Evolutionary conservation across 2,888 invertebrate species (phyloP).

Genomic region (Latrodectus hesperus): DNA sequence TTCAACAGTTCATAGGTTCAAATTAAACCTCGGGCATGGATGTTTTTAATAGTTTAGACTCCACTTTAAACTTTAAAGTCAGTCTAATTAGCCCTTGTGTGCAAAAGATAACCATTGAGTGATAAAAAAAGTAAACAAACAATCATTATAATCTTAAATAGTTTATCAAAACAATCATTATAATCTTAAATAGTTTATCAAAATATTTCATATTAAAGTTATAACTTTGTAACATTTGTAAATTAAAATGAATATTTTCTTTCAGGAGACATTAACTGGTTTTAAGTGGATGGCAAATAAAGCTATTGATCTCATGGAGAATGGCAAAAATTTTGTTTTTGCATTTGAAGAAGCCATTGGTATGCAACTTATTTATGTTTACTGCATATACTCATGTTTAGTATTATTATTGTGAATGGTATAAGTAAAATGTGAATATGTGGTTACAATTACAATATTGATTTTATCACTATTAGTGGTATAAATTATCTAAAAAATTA

Average conservation of each 20-base stretch:
- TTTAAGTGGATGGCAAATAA: conserved; percentile 99
- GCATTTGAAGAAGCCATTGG: conserved; percentile 99
- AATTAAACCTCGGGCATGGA: not conserved
- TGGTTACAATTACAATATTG: not conserved
- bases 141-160: no score
- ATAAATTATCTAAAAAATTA: not conserved
- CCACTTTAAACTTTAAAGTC: not conserved
- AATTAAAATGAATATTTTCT: not conserved
- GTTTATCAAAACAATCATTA: no score
- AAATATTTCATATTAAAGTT: no score
- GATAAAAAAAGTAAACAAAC: no score
- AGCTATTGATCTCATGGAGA: conserved; percentile 82
- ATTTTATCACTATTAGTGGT: not conserved
- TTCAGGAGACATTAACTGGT: conserved; percentile 93
- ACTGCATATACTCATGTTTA: not conserved
- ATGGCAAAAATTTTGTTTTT: conserved; percentile 87
- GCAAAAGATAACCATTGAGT: no score
- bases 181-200: no score
- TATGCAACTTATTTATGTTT: conserved; percentile 69
- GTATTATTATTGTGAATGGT: not conserved
- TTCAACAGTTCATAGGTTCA: not conserved
- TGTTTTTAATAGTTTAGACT: not conserved
- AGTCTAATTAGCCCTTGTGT: no score
- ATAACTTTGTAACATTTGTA: no score
- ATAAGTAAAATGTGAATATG: not conserved